A percentile compares a stretch with the other conserved stretches of the same genome.
These are phyloP conservation scores for Ephestia elutella DNA, from an alignment of 1,140 invertebrate species.

Conservation along the genomic window DNA sequence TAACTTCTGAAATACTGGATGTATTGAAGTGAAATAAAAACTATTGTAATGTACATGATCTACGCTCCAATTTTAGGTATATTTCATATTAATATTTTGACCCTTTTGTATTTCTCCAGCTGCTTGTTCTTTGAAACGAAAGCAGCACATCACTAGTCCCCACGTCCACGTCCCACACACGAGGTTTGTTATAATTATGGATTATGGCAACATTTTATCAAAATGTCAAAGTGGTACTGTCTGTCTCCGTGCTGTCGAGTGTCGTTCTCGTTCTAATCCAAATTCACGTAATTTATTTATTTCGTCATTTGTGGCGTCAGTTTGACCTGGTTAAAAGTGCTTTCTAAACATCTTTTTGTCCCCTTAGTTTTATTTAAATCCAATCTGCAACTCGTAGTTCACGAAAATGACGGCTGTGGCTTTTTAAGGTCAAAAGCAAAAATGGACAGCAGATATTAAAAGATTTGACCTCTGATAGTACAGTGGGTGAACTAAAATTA, in stretches of 20 bases:
- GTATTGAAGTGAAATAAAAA: too few relatives aligned
- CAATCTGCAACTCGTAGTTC: background rate
- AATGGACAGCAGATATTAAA: slow-evolving; percentile 82
- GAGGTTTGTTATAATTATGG: slow-evolving; percentile 11
- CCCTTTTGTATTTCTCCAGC: too few relatives aligned
- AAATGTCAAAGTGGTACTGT: slow-evolving; percentile 12
- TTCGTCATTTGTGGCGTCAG: slow-evolving; percentile 40
- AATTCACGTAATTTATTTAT: slow-evolving; percentile 59
- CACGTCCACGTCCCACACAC: too few relatives aligned
- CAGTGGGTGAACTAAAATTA: slow-evolving; percentile 82
- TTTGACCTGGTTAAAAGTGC: slow-evolving; percentile 37
- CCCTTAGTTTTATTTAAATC: slow-evolving; percentile 21
- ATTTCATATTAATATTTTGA: too few relatives aligned
- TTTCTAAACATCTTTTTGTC: slow-evolving; percentile 22
- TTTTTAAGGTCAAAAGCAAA: slow-evolving; percentile 82
- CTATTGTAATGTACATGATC: too few relatives aligned
- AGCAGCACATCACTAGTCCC: too few relatives aligned
- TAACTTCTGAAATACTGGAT: too few relatives aligned
- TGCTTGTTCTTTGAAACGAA: too few relatives aligned
- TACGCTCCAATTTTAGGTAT: too few relatives aligned
- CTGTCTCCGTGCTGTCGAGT: background rate
- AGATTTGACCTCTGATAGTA: slow-evolving; percentile 78
- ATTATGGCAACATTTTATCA: slow-evolving; percentile 16
- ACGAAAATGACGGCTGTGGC: slow-evolving; percentile 76
- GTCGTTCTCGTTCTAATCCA: slow-evolving; percentile 17